Conservation (phyloP, 2,888 invertebrate species). For the Xanthostigma xanthostigma region DNA sequence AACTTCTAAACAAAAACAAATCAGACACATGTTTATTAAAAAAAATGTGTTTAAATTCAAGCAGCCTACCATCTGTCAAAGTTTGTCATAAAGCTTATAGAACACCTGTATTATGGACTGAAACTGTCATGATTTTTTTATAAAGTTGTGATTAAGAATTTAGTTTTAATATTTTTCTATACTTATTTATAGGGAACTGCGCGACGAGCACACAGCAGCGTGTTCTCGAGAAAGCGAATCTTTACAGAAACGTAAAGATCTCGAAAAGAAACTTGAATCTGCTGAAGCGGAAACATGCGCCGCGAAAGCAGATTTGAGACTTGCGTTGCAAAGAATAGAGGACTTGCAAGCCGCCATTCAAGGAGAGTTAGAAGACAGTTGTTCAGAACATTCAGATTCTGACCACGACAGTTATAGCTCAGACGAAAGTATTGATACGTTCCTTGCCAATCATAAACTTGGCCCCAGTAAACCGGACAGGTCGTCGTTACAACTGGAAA, state of each 20-base stretch:
- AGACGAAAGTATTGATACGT: slow-evolving; percentile 48
- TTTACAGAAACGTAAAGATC: slow-evolving; percentile 52
- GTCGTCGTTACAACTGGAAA: slow-evolving; percentile 26
- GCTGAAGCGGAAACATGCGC: slow-evolving; percentile 56
- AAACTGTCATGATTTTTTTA: no score
- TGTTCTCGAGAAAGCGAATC: slow-evolving; percentile 63
- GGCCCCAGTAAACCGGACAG: slow-evolving; percentile 24
- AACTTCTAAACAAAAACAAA: no score
- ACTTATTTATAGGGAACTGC: slow-evolving; percentile 41
- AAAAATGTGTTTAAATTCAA: no score
- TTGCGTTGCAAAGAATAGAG: slow-evolving; percentile 78
- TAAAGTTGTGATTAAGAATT: no score
- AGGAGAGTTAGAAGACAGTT: slow-evolving; percentile 58
- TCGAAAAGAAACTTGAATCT: slow-evolving; percentile 57
- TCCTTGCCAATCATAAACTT: slow-evolving; percentile 44
- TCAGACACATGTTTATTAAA: no score
- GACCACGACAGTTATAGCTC: slow-evolving; percentile 51
- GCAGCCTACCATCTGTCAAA: no score
- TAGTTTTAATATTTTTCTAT: not conserved
- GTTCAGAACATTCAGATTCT: slow-evolving; percentile 50
- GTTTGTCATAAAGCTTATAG: no score
- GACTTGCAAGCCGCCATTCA: slow-evolving; percentile 88
- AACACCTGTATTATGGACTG: no score
- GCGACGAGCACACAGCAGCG: slow-evolving; percentile 61
- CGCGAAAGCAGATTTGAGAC: slow-evolving; percentile 64